Evolutionary conservation across 2,888 invertebrate genomes (phyloP), one percentile per base, ranked within the genome.

Genomic region (Drosophila ustulata): DNA sequence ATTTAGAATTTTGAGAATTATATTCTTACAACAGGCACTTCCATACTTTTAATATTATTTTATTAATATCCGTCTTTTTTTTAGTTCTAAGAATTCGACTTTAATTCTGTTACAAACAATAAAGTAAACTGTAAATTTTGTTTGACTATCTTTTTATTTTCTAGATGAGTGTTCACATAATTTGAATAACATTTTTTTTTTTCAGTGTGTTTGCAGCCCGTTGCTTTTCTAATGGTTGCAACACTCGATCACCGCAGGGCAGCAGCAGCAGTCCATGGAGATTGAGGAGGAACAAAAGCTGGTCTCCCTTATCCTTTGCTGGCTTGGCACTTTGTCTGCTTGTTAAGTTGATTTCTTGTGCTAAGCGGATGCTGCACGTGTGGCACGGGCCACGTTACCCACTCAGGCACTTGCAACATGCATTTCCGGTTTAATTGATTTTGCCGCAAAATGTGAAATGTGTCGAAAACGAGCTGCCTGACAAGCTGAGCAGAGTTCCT

Each of bases 381-480:
- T 78, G 75, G 49, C 68, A 56, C 57, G 47, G 58, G n/a, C 49
- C 41, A 64, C 59, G 63, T 39, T 56, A 45, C 46, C 41, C 62
- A 58, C 52, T 43, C 66, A 47, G 53, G 50, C 61, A 59, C 67
- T 51, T 62, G 78, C 72, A 69, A 78, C 82, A 82, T 78, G 84
- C 86, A 82, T 89, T 87, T 89, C 87, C 89, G 88, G 78, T 80
- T 90, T 89, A 90, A 89, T 89, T 90, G 89, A 89, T 89, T 90
- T 88, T 84, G 69, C 89, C 87, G 80, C 86, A 84, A 87, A 90
- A 86, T 87, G 78, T 89, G 79, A 85, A 89, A 88, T 83, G 82
- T 89, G 84, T 85, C 79, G 79, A 80, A 80, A 79, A 78, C 80
- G 74, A 77, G 82, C 53, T 79, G 61, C 66, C 63, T 32, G 59